Percentiles rank a stretch among this genome's conserved stretches.
Evolutionary conservation across 2,888 invertebrate species (phyloP).

Genomic region (Plutella xylostella): DNA sequence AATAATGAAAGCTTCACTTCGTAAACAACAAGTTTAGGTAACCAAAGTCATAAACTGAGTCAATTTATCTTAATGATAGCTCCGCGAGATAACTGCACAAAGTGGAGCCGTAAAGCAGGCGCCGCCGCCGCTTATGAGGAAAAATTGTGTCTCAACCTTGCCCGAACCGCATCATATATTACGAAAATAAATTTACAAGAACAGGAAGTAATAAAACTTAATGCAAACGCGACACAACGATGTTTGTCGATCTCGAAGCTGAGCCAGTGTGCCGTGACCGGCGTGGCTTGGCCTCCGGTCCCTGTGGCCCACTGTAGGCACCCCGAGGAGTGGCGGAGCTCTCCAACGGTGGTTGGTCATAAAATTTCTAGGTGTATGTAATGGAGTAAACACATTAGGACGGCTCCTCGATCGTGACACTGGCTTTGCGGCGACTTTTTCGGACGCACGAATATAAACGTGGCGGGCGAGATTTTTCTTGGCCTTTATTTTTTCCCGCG

Average conservation of each 20-base stretch:
- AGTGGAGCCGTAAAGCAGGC: no score
- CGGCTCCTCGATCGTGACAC: slow-evolving; percentile 9
- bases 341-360: slow-evolving; percentile 2
- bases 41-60: no score
- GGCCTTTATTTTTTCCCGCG: no score
- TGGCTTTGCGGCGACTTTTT: background rate
- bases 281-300: slow-evolving; percentile 26
- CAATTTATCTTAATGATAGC: no score
- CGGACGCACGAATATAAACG: no score
- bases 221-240: slow-evolving; percentile 48
- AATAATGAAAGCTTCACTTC: no score
- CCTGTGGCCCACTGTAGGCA: background rate
- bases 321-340: background rate
- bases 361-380: slow-evolving; percentile 36
- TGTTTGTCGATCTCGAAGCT: slow-evolving; percentile 53
- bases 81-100: no score
- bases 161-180: slow-evolving; percentile 33
- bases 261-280: slow-evolving; percentile 37
- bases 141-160: slow-evolving; percentile 33
- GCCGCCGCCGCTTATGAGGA: slow-evolving; percentile 32
- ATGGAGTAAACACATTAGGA: slow-evolving; percentile 60
- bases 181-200: slow-evolving; percentile 54
- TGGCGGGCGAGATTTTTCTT: no score
- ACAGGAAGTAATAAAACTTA: slow-evolving; percentile 63
- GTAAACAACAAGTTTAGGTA: no score